A percentile compares a stretch with the other conserved stretches of the same genome.
Conservation (phyloP, 2,113 vertebrate genomes). For the Hyperoodon ampullatus region DNA sequence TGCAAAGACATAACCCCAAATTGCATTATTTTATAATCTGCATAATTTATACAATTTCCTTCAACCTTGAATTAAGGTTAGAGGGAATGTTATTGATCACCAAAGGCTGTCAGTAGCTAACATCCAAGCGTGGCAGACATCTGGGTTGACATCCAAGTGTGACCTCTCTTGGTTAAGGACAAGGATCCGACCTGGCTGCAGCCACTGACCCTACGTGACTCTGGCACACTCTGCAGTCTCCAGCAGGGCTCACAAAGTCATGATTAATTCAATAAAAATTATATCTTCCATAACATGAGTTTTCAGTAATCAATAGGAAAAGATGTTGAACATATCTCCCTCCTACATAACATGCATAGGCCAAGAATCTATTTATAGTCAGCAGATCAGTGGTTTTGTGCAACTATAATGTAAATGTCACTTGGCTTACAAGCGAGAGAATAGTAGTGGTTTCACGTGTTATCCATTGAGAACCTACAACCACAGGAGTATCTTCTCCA, state of each 20-base stretch:
- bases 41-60: not conserved
- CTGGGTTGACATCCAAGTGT: not conserved
- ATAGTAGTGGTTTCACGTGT: not conserved
- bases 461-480: not conserved
- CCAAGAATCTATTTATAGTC: not conserved
- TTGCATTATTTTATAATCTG: not conserved
- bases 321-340: not conserved
- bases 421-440: not conserved
- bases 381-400: not conserved
- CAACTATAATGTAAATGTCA: not conserved
- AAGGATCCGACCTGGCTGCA: not conserved
- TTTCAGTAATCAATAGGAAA: slow-evolving; percentile 1
- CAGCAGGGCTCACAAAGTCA: not conserved
- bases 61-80: not conserved
- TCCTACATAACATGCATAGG: not conserved
- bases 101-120: not conserved
- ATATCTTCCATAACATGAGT: not conserved
- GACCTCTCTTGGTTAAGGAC: not conserved
- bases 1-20: not conserved
- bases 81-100: not conserved
- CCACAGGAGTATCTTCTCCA: not conserved
- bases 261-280: not conserved
- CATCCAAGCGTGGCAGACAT: not conserved
- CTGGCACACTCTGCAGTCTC: not conserved
- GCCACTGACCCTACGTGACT: not conserved